Conservation (phyloP, 2,888 invertebrate genomes). For the Malacosoma neustria region DNA sequence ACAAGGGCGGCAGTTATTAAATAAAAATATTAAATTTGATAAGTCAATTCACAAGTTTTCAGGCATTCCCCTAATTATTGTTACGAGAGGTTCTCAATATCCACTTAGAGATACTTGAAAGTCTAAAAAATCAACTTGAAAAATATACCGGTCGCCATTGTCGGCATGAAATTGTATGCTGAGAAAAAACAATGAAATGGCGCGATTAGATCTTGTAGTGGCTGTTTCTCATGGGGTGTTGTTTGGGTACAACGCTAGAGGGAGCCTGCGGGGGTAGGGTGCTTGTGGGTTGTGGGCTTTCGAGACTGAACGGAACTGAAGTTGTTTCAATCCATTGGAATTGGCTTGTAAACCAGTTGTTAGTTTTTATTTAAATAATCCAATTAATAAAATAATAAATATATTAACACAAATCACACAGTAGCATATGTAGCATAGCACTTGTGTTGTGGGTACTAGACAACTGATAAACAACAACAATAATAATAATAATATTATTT, state of each 20-base stretch:
- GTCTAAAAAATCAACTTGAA: background rate
- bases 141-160: slow-evolving; percentile 2
- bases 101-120: background rate
- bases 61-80: background rate
- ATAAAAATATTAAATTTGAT: slow-evolving; percentile 3
- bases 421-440: too few species aligned
- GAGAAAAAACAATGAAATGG: slow-evolving; percentile 63
- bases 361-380: too few species aligned
- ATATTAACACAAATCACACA: too few species aligned
- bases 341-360: too few species aligned
- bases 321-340: too few species aligned
- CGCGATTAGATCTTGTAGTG: slow-evolving; percentile 69
- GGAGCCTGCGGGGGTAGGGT: slow-evolving; percentile 41
- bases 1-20: background rate
- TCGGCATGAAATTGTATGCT: slow-evolving; percentile 24
- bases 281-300: slow-evolving; percentile 9
- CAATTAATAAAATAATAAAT: too few species aligned
- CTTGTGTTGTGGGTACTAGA: too few species aligned
- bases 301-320: too few species aligned
- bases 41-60: slow-evolving; percentile 4
- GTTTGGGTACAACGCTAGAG: slow-evolving; percentile 67
- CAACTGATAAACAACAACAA: too few species aligned
- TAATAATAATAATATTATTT: too few species aligned
- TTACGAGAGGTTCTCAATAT: background rate
- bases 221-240: slow-evolving; percentile 69